Conservation (phyloP, 2,113 vertebrate genomes). For the Nestor notabilis region DNA sequence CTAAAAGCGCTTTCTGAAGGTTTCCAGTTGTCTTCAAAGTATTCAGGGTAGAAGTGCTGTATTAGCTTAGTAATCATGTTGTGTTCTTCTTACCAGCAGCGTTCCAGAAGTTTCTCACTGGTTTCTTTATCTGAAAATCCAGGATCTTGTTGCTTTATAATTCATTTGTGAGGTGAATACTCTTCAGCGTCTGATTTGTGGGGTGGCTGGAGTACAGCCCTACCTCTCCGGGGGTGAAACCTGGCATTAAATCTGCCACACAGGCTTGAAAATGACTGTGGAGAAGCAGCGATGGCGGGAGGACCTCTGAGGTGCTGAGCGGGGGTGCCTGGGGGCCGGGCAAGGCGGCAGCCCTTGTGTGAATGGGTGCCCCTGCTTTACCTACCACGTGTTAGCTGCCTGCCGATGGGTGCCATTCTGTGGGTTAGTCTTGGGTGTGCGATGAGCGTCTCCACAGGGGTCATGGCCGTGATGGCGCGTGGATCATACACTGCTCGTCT, state of each 20-base stretch:
- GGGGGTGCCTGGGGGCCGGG: background rate
- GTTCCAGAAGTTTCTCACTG: background rate
- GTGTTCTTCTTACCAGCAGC: background rate
- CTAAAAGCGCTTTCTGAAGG: background rate
- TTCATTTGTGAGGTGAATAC: background rate
- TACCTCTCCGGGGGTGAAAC: accelerated
- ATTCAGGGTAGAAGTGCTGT: background rate
- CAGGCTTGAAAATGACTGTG: accelerated
- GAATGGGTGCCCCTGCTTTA: accelerated
- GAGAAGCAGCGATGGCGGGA: accelerated
- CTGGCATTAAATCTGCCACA: accelerated
- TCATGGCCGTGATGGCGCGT: accelerated
- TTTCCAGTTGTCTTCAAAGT: background rate
- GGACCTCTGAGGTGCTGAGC: background rate
- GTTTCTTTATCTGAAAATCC: background rate
- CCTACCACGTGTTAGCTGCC: accelerated
- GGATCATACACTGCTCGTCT: background rate
- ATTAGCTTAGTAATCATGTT: background rate
- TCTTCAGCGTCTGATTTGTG: background rate
- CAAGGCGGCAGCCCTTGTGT: accelerated
- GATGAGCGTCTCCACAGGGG: accelerated
- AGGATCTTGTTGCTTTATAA: accelerated
- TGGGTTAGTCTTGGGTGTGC: background rate
- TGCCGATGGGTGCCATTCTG: accelerated
- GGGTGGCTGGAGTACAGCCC: background rate